Percentiles rank a stretch among this genome's conserved stretches.
Conservation (phyloP, 2,888 invertebrate species). For the Trachelus iudaicus region DNA sequence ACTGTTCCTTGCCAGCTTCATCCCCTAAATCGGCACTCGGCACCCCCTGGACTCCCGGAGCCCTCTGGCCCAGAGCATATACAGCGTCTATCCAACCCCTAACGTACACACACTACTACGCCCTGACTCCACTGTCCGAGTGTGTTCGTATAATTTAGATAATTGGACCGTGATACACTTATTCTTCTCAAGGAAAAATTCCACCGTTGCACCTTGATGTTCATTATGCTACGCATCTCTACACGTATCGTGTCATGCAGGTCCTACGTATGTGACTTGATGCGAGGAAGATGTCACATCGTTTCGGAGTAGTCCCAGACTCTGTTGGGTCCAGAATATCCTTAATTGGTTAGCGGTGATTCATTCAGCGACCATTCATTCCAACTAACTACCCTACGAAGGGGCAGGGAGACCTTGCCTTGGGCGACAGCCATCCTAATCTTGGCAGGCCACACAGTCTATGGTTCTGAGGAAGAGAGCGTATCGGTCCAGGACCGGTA, state of each 20-base stretch:
- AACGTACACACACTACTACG: neutral
- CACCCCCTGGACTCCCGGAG: conserved; percentile 17
- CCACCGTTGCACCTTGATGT: neutral
- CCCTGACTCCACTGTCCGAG: neutral
- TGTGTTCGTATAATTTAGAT: neutral
- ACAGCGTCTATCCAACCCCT: neutral
- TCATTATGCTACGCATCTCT: neutral
- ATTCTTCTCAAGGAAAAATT: neutral
- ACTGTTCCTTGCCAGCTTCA: conserved; percentile 38
- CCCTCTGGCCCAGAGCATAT: neutral
- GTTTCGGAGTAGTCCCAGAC: neutral
- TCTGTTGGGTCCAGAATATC: conserved; percentile 30
- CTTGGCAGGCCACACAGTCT: conserved; percentile 2
- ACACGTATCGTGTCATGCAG: neutral
- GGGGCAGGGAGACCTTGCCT: conserved; percentile 45
- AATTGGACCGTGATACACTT: neutral
- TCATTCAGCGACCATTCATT: conserved; percentile 60
- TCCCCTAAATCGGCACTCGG: conserved; percentile 57
- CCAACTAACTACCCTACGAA: conserved; percentile 48
- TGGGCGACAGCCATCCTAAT: conserved; percentile 39
- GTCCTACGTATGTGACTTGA: neutral
- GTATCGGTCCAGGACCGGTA: conserved; percentile 29
- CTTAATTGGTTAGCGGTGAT: conserved; percentile 62
- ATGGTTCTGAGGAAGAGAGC: neutral
- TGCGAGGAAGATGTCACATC: neutral